A percentile compares a stretch with the other conserved stretches of the same genome.
phyloP scores from a whole-genome alignment of 1,140 invertebrate genomes.

The Lanistes nyassanus region DNA sequence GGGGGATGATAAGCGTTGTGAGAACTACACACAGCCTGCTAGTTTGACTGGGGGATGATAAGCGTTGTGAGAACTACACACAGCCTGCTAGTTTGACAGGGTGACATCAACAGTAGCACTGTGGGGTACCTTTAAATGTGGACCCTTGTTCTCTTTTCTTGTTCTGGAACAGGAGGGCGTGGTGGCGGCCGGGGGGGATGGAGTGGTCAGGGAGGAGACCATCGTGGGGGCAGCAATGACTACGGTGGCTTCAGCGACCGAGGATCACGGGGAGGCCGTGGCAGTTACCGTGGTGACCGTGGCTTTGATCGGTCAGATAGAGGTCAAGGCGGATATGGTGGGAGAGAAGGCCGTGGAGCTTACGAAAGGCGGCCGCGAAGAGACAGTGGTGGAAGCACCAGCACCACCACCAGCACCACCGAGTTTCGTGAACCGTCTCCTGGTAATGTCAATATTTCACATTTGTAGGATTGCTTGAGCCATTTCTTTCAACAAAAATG shows the following conservation, averaged over 20 bases:
- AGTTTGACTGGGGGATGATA: too few species aligned
- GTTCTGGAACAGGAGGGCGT: conserved; percentile 58
- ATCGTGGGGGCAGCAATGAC: conserved; percentile 30
- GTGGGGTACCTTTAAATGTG: too few species aligned
- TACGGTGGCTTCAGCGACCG: conserved; percentile 31
- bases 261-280: not conserved
- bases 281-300: conserved; percentile 26
- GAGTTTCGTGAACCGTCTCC: conserved; percentile 51
- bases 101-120: too few species aligned
- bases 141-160: not conserved
- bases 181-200: conserved; percentile 55
- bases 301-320: conserved; percentile 12
- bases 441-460: too few species aligned
- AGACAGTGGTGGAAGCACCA: conserved; percentile 38
- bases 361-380: conserved; percentile 22
- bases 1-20: too few species aligned
- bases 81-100: too few species aligned
- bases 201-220: conserved; percentile 35
- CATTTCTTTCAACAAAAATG: too few species aligned
- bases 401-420: conserved; percentile 9
- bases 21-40: too few species aligned
- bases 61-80: too few species aligned
- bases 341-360: conserved; percentile 26
- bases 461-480: too few species aligned
- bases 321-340: conserved; percentile 25